A percentile compares a stretch with the other conserved stretches of the same genome.
These are phyloP conservation scores for Amphiprion ocellaris DNA, from an alignment of 2,113 vertebrate species.

Conservation along the genomic window DNA sequence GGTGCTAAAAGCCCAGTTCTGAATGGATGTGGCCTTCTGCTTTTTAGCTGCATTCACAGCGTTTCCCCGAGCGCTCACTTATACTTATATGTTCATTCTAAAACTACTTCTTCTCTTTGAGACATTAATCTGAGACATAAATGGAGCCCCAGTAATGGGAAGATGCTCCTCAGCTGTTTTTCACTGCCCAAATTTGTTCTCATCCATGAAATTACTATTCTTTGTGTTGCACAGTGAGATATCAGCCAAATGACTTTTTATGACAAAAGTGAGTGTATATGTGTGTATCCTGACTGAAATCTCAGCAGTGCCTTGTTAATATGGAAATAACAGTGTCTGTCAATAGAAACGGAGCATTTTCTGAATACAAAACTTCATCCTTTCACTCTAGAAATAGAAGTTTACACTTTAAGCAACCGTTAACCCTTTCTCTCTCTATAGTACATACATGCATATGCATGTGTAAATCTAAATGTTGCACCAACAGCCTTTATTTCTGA, in stretches of 20 bases:
- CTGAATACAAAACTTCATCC: too few relatives aligned
- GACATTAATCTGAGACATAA: slow-evolving; percentile 40
- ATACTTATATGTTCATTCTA: slow-evolving; percentile 11
- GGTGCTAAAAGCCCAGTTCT: slow-evolving; percentile 34
- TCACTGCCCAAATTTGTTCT: slow-evolving; percentile 22
- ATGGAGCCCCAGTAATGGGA: slow-evolving; percentile 25
- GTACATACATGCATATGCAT: too few relatives aligned
- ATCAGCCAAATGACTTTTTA: slow-evolving; percentile 25
- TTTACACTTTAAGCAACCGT: too few relatives aligned
- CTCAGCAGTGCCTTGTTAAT: neutral
- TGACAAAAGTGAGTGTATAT: slow-evolving; percentile 5
- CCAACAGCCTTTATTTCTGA: neutral
- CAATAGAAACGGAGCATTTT: neutral
- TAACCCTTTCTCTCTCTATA: too few relatives aligned
- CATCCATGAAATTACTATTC: slow-evolving; percentile 57
- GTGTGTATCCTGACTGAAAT: slow-evolving; percentile 25
- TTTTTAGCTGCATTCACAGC: slow-evolving; percentile 29
- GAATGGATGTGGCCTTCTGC: slow-evolving; percentile 15
- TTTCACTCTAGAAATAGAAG: too few relatives aligned
- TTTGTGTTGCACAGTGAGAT: slow-evolving; percentile 33
- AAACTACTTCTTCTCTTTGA: slow-evolving; percentile 34
- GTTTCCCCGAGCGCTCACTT: slow-evolving; percentile 10
- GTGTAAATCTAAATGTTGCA: too few relatives aligned
- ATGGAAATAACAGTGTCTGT: neutral
- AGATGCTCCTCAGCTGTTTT: slow-evolving; percentile 41